Base-by-base conservation (phyloP, 2,888 invertebrate genomes). In the Apocheima hispidaria region DNA sequence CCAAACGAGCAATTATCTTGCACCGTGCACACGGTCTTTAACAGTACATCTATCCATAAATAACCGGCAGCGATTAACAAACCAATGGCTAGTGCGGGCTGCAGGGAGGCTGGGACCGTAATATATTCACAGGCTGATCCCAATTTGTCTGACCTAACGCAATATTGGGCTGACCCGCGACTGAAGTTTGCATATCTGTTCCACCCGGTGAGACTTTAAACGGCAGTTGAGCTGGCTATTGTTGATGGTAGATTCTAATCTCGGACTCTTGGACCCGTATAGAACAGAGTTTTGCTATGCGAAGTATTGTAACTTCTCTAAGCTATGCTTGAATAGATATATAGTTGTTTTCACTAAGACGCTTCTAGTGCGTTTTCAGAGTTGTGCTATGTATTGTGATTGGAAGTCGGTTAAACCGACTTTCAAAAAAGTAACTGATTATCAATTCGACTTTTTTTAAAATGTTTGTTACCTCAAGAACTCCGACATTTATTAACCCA, bases 121-220 rank as follows among this genome's bases (percentile, higher is more conserved):
- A 92, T 92, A 90, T 92, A 92, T 92, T 91, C 90, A 85, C 86
- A 87, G 79, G 82, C 86, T 88, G 90, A 88, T 89, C 88, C 88
- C 91, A 91, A 92, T 92, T 91, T 92, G 91, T 92, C 91, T 85
- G 88, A 88, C 88, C 90, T 88, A 87, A 89, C 88, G 89, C 87
- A 86, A 88, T 91, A 91, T 88, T 84, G 88, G 81, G 73, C 74
- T 78, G 77, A 75, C 78, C 81, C 78, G 66, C 61, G 56, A 62
- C 61, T 57, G 70, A 74, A 78, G 77, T 83, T 77, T 80, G 74
- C 79, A 79, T 83, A 82, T 82, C 75, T 76, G 56, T 46, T 28
- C 61, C 61, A 62, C 26, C 61, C 56, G 52, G 61, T 48, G 54
- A 56, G 52, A 62, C 56, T 62, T 52, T 57, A 49, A 54, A 53